These are phyloP conservation scores for Indicator indicator DNA, from an alignment of 2,113 vertebrate species.

Conservation along the genomic window DNA sequence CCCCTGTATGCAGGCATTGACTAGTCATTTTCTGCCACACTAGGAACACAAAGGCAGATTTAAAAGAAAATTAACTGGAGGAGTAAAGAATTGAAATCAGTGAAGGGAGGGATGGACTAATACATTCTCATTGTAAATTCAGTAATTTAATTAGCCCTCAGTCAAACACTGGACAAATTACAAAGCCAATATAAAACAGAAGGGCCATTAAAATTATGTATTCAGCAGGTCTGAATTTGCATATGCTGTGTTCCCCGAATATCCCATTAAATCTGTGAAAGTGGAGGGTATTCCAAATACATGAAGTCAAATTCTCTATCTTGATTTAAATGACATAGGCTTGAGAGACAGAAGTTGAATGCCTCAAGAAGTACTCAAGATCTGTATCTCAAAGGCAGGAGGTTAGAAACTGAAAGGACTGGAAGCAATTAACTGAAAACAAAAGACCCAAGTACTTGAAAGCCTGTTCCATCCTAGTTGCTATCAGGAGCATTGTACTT, in stretches of 20 bases:
- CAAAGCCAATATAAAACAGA: constrained; percentile 22
- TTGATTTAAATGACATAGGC: not conserved
- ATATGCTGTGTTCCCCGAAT: not conserved
- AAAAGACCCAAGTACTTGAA: not conserved
- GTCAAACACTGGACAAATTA: constrained; percentile 28
- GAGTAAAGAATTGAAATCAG: constrained; percentile 31
- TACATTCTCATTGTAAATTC: constrained; percentile 20
- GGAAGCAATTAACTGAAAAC: constrained; percentile 2
- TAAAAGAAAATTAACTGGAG: constrained; percentile 31
- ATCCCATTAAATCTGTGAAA: not conserved
- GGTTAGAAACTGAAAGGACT: not conserved
- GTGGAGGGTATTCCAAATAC: not conserved
- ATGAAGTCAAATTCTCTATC: not conserved
- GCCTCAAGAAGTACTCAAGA: not conserved
- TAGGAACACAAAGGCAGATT: constrained; percentile 10
- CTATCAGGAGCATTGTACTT: not conserved
- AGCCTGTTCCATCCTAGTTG: not conserved
- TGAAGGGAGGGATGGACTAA: not conserved
- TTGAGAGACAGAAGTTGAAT: not conserved
- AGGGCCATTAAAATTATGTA: constrained; percentile 7
- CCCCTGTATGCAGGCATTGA: not conserved
- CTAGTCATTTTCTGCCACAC: not conserved
- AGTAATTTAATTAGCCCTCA: constrained; percentile 31
- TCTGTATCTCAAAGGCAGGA: not conserved
- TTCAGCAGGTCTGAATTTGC: constrained; percentile 1